phyloP scores from a whole-genome alignment of 2,888 invertebrate species.

The Acleris cristana region DNA sequence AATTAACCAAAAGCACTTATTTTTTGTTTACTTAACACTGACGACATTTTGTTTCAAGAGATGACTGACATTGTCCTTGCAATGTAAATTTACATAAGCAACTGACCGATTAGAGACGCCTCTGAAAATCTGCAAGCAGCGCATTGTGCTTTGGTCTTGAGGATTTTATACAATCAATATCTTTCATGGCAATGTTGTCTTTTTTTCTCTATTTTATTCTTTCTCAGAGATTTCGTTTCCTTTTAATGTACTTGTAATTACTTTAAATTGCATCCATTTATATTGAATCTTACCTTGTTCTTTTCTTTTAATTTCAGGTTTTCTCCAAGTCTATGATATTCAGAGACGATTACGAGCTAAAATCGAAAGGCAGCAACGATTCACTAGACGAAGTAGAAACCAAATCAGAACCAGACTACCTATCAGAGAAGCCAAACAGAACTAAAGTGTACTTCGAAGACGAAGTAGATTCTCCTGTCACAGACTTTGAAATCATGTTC shows the following conservation, averaged over 20 bases:
- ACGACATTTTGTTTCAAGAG: neutral
- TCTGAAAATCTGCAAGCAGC: neutral
- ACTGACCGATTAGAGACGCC: neutral
- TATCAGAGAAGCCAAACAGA: conserved; percentile 71
- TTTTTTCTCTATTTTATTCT: too few relatives aligned
- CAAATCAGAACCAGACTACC: conserved; percentile 74
- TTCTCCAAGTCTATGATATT: conserved; percentile 81
- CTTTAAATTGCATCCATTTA: too few relatives aligned
- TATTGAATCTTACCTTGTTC: neutral
- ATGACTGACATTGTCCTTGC: neutral
- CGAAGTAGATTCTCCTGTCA: conserved; percentile 76
- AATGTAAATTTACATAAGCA: neutral
- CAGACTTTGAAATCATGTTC: conserved; percentile 82
- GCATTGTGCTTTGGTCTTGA: too few relatives aligned
- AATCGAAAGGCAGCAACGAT: conserved; percentile 60
- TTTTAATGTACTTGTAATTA: too few relatives aligned
- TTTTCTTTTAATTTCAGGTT: conserved; percentile 61
- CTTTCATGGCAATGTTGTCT: too few relatives aligned
- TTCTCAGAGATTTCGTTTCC: too few relatives aligned
- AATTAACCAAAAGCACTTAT: too few relatives aligned
- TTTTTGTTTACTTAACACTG: too few relatives aligned
- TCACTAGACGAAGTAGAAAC: conserved; percentile 74
- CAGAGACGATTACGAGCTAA: conserved; percentile 74
- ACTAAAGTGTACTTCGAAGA: conserved; percentile 81
- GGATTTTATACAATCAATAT: too few relatives aligned